Evolutionary conservation across 1,140 invertebrate genomes (phyloP).

Genomic region (Drosophila virilis): DNA sequence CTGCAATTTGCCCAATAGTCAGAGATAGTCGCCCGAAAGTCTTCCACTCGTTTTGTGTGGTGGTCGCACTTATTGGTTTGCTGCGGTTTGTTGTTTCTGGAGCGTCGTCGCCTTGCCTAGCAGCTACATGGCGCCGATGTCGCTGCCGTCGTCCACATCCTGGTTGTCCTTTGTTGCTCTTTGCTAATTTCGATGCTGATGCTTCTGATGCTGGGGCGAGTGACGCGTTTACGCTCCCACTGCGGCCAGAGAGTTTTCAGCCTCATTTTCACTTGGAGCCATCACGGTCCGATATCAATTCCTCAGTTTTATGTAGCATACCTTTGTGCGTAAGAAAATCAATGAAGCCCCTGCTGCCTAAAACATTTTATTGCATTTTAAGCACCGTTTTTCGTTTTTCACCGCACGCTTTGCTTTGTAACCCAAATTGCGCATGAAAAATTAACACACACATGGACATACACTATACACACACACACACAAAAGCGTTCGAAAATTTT

Average conservation of each 20-base stretch:
- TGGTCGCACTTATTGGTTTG: constrained; percentile 18
- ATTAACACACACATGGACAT: constrained; percentile 58
- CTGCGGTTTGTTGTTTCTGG: constrained; percentile 10
- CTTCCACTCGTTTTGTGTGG: constrained; percentile 5
- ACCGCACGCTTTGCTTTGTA: constrained; percentile 64
- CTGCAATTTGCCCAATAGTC: constrained; percentile 1
- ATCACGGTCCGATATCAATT: constrained; percentile 14
- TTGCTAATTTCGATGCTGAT: constrained; percentile 6
- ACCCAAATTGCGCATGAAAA: constrained; percentile 81
- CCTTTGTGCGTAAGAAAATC: constrained; percentile 76
- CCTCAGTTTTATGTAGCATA: constrained; percentile 58
- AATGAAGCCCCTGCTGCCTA: constrained; percentile 61
- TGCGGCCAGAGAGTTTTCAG: constrained; percentile 10
- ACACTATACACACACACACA: constrained; percentile 38
- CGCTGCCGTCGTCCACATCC: constrained; percentile 14
- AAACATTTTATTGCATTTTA: constrained; percentile 76
- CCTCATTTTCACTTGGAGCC: constrained; percentile 24
- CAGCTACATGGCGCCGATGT: constrained; percentile 52
- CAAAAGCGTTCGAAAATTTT: constrained; percentile 52
- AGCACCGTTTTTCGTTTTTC: constrained; percentile 58
- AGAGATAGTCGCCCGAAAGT: constrained; percentile 1
- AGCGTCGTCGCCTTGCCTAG: constrained; percentile 36
- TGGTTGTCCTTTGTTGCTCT: constrained; percentile 47
- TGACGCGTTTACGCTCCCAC: constrained; percentile 19
- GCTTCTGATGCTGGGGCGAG: constrained; percentile 31